Evolutionary conservation across 2,113 vertebrate genomes (phyloP), one percentile per base, ranked within the genome.

Genomic region (Anas platyrhynchos): DNA sequence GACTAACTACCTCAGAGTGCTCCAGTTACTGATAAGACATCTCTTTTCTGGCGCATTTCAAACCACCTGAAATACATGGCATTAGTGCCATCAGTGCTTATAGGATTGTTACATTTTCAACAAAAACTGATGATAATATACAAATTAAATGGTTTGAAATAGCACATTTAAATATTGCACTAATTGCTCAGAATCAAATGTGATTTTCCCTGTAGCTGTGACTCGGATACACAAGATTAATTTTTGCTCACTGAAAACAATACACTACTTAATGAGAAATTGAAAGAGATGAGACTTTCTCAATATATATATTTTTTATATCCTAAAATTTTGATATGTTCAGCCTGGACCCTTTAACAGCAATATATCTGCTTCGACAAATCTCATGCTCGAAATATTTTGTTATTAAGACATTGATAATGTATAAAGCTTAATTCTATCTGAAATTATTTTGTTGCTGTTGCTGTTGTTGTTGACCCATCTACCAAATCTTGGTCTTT

Each of bases 271-370:
- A 55, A 50, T 18, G 9, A 92, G 31, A 86, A 79, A 54, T 16
- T 41, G 7, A 63, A 72, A 13, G 17, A 41, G 6, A n/a, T 0
- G 0, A 25, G 54, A 80, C 3, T 7, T 46, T 78, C 76, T 73
- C 7, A 76, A 7, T 29, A 12, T 11, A 12, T 11, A 1, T 41
- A 63, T 6, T 38, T 63, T 82, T 50, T 31, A 29, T 13, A 23
- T 5, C 5, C 12, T 32, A 77, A 89, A 69, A 65, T 38, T 56
- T 34, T 29, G 61, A 3, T 4, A 66, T 73, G 2, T 5, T 59
- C 10, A 61, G 6, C 7, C 9, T 56, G 9, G 6, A 65, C 61
- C 12, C 5, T 31, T 20, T 69, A 61, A 43, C 1, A 5, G 25
- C 27, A 93, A 46, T 62, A 7, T 18, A 48, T 62, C 14, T 81